Evolutionary conservation across 2,113 vertebrate genomes (phyloP), one percentile per base, ranked within the genome.

Genomic region (Empidonax alnorum): DNA sequence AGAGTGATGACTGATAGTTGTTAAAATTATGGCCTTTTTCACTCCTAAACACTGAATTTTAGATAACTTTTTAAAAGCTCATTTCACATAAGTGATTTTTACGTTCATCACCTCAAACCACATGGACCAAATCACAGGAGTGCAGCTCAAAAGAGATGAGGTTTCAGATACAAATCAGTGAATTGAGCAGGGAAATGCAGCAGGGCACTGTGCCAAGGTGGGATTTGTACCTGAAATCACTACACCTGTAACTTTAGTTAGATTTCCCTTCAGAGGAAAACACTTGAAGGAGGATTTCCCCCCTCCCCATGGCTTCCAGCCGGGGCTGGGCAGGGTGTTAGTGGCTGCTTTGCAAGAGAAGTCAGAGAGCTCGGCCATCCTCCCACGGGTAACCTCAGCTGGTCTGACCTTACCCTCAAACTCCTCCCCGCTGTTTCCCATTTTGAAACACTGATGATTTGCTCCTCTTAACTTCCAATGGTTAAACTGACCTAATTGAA

Each of bases 311-410:
- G 31, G 24, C 41, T 58, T 72, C 25, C 8, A 42, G 31, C 1
- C 33, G 42, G 52, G 46, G 33, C 5, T 28, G 10, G 52, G 58
- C n/a, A 79, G 17, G 49, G 35, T 10, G 14, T 80, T 59, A 31
- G n/a, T 6, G 35, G 30, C 50, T 61, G 86, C 31, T 77, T 9
- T 16, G 47, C 21, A 25, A 47, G 24, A 30, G 15, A 58, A 28
- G 25, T 4, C 2, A 2, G 33, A 5, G 80, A 79, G 46, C 72
- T 56, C 3, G 0, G 37, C 63, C 3, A 0, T 39, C 24, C 37
- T 81, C 6, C 41, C 8, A 27, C 16, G 18, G 27, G 49, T 14
- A 44, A 80, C 63, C 31, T 44, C 3, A 0, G 12, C 49, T 12
- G 24, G 5, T 42, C 27, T 37, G 50, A 22, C 23, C 53, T 47